Conservation (phyloP, 2,888 invertebrate species). For the Linnaemya vulpina region DNA sequence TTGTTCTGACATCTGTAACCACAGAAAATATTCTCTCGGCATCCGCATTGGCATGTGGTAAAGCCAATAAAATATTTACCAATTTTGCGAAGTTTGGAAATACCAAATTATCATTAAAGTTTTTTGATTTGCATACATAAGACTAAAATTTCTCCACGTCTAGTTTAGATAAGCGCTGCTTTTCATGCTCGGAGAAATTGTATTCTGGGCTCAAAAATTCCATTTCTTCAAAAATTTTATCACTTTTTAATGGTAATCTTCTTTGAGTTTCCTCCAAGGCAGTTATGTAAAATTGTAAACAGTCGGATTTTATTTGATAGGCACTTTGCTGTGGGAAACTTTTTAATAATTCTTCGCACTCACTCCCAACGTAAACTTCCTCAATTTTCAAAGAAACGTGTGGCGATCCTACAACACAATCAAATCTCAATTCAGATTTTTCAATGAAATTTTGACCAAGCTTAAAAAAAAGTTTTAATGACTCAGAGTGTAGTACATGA, state of each 20-base stretch:
- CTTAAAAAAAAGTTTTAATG: too few species aligned
- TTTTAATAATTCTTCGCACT: slow-evolving; percentile 39
- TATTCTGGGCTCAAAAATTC: slow-evolving; percentile 39
- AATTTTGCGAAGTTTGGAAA: too few species aligned
- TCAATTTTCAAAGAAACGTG: too few species aligned
- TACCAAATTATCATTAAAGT: too few species aligned
- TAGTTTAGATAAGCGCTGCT: slow-evolving; percentile 7
- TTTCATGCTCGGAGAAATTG: slow-evolving; percentile 31
- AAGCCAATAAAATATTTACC: too few species aligned
- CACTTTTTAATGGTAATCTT: slow-evolving; percentile 10
- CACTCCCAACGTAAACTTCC: slow-evolving; percentile 30
- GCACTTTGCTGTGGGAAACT: slow-evolving; percentile 5
- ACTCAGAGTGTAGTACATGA: slow-evolving; percentile 61
- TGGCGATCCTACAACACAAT: too few species aligned
- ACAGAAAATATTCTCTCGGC: too few species aligned
- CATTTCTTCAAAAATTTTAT: slow-evolving; percentile 35
- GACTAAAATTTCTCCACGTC: slow-evolving; percentile 43
- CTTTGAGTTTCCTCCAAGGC: too few species aligned
- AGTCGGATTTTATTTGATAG: slow-evolving; percentile 45
- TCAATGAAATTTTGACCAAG: too few species aligned
- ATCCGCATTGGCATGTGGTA: too few species aligned
- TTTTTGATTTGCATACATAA: slow-evolving; percentile 2
- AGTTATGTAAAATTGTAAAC: slow-evolving; percentile 25
- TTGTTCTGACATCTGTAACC: too few species aligned
- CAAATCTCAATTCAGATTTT: too few species aligned